These are phyloP conservation scores for Allolobophora icterica DNA, from an alignment of 2,888 invertebrate species.

Conservation along the genomic window DNA sequence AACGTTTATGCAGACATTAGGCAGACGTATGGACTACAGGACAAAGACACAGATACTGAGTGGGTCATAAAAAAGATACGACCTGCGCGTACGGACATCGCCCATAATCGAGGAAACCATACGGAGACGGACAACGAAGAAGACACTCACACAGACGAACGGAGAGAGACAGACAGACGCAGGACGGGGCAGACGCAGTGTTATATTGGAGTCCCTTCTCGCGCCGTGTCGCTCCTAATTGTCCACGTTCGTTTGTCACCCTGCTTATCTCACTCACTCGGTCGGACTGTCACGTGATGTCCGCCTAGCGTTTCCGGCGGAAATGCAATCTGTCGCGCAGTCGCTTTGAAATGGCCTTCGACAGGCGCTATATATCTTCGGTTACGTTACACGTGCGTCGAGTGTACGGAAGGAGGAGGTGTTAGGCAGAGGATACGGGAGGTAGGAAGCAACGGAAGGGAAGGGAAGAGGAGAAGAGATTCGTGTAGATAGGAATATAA, in stretches of 20 bases:
- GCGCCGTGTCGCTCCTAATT: background rate
- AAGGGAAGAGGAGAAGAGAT: background rate
- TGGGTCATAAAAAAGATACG: slow-evolving; percentile 11
- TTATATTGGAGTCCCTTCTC: no score
- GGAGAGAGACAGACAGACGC: background rate
- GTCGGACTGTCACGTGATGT: slow-evolving; percentile 10
- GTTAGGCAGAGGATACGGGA: background rate
- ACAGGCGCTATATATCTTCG: background rate
- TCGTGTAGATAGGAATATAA: background rate
- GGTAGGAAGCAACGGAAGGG: background rate
- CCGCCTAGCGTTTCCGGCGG: slow-evolving; percentile 4
- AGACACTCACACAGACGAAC: background rate
- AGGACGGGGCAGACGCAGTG: background rate
- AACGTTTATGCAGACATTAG: background rate
- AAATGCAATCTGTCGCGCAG: slow-evolving; percentile 10
- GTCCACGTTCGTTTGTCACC: background rate
- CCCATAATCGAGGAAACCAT: background rate
- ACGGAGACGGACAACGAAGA: background rate
- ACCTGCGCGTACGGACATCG: background rate
- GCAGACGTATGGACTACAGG: background rate
- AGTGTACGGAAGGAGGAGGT: no score
- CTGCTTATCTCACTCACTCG: background rate
- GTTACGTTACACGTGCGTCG: no score
- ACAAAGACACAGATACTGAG: slow-evolving; percentile 6
- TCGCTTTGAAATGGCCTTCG: background rate